Base-by-base conservation (phyloP, 2,888 invertebrate genomes). In the Leptogaster cylindrica region DNA sequence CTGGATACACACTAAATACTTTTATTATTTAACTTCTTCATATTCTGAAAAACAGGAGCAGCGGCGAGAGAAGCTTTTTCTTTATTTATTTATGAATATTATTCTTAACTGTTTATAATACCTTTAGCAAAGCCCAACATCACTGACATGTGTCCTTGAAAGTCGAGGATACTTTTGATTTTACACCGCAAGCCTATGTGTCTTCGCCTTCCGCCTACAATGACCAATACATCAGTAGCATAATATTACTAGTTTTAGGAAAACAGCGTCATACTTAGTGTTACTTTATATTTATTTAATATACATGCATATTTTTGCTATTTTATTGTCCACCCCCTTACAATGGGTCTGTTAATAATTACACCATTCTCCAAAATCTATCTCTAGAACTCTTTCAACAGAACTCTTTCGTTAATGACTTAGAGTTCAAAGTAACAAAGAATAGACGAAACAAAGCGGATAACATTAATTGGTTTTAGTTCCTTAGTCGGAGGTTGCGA, bases 271-370 rank as follows among this genome's bases (percentile, higher is more conserved):
- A 39, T 55, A 55, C 55, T 55, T 55, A 36, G 44, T 44, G 14
- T 44, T 55, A 55, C 55, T 55, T 55, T 23, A 28, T 44, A n/a
- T 44, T 61, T 61, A 61, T 27, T 61, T 44, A 25, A 44, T 61
- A 61, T 61, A 61, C 44, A 61, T 61, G 44, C 44, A 61, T 44
- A 44, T 18, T 8, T 51, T 31, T 51, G 14, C 33, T 65, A 36
- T 27, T 25, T 65, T 51, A 51, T 65, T 51, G 65, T 65, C 51
- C 50, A 65, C 65, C 65, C 65, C 23, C 39, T 51, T 65, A 51
- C 50, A 70, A 50, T 72, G 69, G 71, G 65, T 64, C 68, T 65
- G 67, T 68, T 66, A 52, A 55, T 44, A 61, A 67, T 64, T 50
- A 7, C 52, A 55, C 31, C 65, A 68, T 55, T 70, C 68, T 58